A percentile compares a stretch with the other conserved stretches of the same genome.
Conservation (phyloP, 1,140 invertebrate species). For the Brachionus sp. region DNA sequence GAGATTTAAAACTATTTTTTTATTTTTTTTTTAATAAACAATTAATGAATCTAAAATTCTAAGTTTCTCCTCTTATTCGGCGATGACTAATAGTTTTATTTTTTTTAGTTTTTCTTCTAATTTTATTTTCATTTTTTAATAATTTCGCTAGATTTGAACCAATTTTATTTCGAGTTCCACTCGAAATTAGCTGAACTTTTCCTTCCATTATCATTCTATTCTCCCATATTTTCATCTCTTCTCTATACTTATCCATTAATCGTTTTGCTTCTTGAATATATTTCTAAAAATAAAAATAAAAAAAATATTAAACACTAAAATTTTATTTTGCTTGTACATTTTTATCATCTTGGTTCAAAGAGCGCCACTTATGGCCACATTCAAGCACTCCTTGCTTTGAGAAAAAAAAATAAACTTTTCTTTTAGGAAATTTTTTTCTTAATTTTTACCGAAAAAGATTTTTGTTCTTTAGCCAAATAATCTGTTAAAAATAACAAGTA, state of each 20-base stretch:
- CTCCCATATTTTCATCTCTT: conserved; percentile 14
- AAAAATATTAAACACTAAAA: background rate
- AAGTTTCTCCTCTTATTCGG: background rate
- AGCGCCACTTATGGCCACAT: background rate
- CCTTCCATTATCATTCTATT: conserved; percentile 33
- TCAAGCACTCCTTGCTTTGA: background rate
- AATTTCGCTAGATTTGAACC: background rate
- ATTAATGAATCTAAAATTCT: background rate
- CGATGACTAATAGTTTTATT: background rate
- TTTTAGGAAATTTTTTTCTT: background rate
- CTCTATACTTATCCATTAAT: background rate
- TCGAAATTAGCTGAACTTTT: background rate
- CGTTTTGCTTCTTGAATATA: background rate
- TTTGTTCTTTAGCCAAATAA: background rate
- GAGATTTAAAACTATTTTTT: background rate
- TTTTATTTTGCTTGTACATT: background rate
- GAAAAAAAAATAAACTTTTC: background rate
- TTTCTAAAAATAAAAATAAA: conserved; percentile 15
- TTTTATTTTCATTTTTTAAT: background rate
- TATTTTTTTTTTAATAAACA: background rate
- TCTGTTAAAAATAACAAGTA: background rate
- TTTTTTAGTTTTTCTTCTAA: background rate
- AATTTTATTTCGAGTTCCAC: background rate
- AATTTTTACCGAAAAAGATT: background rate
- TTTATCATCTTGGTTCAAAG: background rate